These are phyloP conservation scores for Lumbricus terrestris DNA, from an alignment of 2,888 invertebrate genomes.

Conservation along the genomic window DNA sequence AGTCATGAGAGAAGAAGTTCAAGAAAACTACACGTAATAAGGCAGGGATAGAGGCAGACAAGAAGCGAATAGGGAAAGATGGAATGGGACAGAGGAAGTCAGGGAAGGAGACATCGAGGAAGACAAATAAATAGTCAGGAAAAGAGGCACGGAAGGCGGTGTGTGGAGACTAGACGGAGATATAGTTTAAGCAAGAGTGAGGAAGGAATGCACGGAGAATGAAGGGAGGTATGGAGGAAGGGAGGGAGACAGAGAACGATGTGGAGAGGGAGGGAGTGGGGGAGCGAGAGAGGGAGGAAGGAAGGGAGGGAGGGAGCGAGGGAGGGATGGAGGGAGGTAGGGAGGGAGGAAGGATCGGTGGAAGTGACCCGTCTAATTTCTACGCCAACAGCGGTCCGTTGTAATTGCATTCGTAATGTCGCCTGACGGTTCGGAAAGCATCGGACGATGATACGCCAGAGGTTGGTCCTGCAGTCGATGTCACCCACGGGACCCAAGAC, in stretches of 20 bases:
- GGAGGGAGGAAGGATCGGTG: not conserved
- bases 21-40: too few relatives aligned
- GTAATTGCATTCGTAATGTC: constrained; percentile 12
- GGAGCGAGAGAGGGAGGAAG: not conserved
- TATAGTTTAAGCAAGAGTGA: not conserved
- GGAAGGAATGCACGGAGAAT: not conserved
- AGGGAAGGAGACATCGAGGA: too few relatives aligned
- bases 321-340: not conserved
- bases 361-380: constrained; percentile 17
- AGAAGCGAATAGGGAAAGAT: too few relatives aligned
- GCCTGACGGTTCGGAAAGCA: constrained; percentile 12
- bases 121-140: too few relatives aligned
- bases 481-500: not conserved
- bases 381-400: not conserved
- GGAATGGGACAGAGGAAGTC: too few relatives aligned
- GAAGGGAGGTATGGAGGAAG: too few relatives aligned
- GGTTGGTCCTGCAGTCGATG: not conserved
- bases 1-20: too few relatives aligned
- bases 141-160: too few relatives aligned
- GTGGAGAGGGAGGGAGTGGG: too few relatives aligned
- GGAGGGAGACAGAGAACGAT: too few relatives aligned
- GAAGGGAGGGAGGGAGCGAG: not conserved
- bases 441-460: not conserved
- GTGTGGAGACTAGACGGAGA: too few relatives aligned
- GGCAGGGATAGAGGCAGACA: too few relatives aligned